Evolutionary conservation across 2,113 vertebrate species (phyloP), one percentile per base, ranked within the genome.

Genomic region (Vombatus ursinus): DNA sequence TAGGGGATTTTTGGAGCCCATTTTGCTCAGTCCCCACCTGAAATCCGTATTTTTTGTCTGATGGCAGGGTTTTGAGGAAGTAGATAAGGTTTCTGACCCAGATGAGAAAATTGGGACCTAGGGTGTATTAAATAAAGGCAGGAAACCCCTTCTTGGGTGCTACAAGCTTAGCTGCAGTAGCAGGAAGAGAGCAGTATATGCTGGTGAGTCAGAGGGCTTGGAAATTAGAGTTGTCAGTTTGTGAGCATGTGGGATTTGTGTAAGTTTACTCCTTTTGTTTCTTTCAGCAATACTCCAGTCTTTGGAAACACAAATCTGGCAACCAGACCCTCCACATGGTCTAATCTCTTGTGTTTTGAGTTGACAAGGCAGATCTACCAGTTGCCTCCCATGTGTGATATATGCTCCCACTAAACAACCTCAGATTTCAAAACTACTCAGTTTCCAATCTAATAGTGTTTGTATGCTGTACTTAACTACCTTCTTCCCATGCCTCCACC

Each of bases 251-350:
- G 96, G 97, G 94, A 95, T 96, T 95, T 96, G 95, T 95, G 92
- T 92, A 94, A 96, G 96, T 96, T 96, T 96, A 94, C 94, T 97
- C 93, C 97, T 98, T 98, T 97, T 97, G 95, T 98, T 97, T 98
- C 96, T 94, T 97, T 95, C 54, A 95, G 96, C 52, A 84, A n/a
- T 84, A 61, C 77, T 95, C 89, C 19, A 95, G 95, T 94, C 94
- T 96, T 96, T 89, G 92, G 92, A 95, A 96, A 96, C 97, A 98
- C 96, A 96, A 89, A 96, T 96, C 97, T 97, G 98, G 97, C 96
- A 93, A 95, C 53, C 96, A 97, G 96, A 91, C 92, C 93, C 90
- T 96, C 96, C 96, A 96, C 96, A 95, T 97, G 98, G 93, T 93
- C 50, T 24, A 92, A 84, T 95, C 95, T 90, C 95, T 50, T 95